Evolutionary conservation across 2,113 vertebrate genomes (phyloP).

Genomic region (Labrus mixtus): DNA sequence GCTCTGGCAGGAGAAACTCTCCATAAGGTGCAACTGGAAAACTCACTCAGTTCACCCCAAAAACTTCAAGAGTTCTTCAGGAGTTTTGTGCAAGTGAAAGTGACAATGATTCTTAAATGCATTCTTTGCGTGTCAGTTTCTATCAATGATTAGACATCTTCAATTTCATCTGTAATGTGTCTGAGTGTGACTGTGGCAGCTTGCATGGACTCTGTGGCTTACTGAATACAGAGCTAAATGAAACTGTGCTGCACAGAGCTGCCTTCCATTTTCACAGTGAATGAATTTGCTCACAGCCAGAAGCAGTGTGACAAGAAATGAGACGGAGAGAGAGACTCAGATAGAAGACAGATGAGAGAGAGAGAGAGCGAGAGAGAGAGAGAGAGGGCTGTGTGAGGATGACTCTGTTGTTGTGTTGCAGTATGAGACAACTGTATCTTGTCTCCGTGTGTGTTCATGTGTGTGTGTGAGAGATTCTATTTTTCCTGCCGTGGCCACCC

Average conservation of each 20-base stretch:
- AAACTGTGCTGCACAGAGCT: slow-evolving; percentile 25
- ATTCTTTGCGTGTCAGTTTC: slow-evolving; percentile 34
- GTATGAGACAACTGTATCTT: slow-evolving; percentile 45
- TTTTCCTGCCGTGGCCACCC: slow-evolving; percentile 47
- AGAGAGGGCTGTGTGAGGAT: slow-evolving; percentile 18
- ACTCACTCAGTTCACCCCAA: too few relatives aligned
- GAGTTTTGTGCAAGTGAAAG: not conserved
- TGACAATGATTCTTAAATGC: slow-evolving; percentile 3
- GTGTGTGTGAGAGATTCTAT: slow-evolving; percentile 10
- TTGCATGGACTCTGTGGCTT: slow-evolving; percentile 3
- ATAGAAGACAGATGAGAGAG: not conserved
- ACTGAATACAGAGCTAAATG: slow-evolving; percentile 46
- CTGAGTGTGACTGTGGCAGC: slow-evolving; percentile 27
- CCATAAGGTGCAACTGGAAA: too few relatives aligned
- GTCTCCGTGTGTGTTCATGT: slow-evolving; percentile 14
- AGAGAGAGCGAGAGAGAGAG: not conserved
- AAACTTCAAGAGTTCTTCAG: too few relatives aligned
- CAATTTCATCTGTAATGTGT: slow-evolving; percentile 40
- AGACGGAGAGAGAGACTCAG: slow-evolving; percentile 10
- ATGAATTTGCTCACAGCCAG: slow-evolving; percentile 65
- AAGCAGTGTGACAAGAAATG: slow-evolving; percentile 47
- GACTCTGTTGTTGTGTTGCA: not conserved
- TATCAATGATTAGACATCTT: slow-evolving; percentile 39
- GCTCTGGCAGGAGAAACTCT: too few relatives aligned
- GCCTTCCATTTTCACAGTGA: slow-evolving; percentile 55